phyloP scores from a whole-genome alignment of 2,113 vertebrate genomes.

The Isurus oxyrinchus region DNA sequence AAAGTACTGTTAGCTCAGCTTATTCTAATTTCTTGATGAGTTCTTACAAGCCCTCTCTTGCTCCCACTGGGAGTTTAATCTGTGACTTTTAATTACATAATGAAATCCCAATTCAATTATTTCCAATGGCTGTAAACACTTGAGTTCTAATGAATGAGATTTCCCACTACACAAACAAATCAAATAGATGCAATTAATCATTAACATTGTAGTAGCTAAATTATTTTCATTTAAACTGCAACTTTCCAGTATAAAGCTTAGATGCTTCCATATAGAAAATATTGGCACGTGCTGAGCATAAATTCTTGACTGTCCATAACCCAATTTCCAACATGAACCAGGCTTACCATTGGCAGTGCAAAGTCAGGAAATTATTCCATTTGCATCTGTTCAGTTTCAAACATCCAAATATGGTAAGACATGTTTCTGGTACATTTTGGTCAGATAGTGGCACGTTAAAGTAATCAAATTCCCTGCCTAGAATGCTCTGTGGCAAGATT shows the following conservation, averaged over 20 bases:
- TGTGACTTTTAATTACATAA: not conserved
- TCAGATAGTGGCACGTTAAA: not conserved
- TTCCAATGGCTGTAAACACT: not conserved
- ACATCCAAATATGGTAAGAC: not conserved
- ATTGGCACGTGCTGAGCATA: not conserved
- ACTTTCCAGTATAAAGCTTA: not conserved
- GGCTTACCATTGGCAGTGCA: not conserved
- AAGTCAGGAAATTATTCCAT: not conserved
- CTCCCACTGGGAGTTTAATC: not conserved
- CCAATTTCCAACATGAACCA: not conserved
- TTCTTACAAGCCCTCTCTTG: not conserved
- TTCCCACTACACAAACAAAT: slow-evolving; percentile 16
- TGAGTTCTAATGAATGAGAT: slow-evolving; percentile 2
- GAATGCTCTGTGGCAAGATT: not conserved
- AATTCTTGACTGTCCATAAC: not conserved
- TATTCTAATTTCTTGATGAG: not conserved
- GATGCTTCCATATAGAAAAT: not conserved
- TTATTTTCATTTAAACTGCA: not conserved
- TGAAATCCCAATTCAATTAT: slow-evolving; percentile 34
- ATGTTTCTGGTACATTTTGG: not conserved
- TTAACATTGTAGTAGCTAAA: not conserved
- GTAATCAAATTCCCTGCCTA: not conserved
- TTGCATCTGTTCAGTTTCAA: not conserved
- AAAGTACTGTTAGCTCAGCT: not conserved
- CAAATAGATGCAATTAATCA: slow-evolving; percentile 15